Conservation (phyloP, 2,797 vertebrate species). For the Oophaga sylvatica region DNA sequence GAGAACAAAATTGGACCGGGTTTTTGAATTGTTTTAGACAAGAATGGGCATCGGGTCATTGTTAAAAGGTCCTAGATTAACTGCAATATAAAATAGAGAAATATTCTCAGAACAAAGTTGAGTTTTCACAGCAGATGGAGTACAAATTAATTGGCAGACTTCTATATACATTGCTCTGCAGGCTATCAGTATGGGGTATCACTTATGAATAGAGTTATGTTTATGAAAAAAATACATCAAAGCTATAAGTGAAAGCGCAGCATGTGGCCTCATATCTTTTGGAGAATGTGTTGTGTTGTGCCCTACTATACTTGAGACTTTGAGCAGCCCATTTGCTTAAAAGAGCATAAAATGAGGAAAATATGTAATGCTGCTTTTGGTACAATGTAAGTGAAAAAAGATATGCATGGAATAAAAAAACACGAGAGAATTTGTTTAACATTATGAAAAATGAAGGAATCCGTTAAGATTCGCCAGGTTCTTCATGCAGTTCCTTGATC, state of each 20-base stretch:
- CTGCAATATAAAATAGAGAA: background rate
- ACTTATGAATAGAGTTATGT: background rate
- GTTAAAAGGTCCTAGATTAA: background rate
- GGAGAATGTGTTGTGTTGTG: background rate
- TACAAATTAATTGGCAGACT: slow-evolving; percentile 16
- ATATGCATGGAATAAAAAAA: background rate
- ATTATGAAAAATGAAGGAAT: background rate
- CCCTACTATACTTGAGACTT: background rate
- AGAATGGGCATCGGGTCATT: background rate
- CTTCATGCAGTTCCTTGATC: background rate
- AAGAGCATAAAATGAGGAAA: background rate
- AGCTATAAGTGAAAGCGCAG: slow-evolving; percentile 28
- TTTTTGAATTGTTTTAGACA: background rate
- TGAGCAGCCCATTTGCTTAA: background rate
- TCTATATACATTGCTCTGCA: slow-evolving; percentile 9
- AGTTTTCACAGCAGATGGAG: background rate
- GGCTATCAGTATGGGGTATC: background rate
- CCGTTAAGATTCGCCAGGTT: background rate
- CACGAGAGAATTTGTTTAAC: background rate
- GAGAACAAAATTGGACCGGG: background rate
- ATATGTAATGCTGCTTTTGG: background rate
- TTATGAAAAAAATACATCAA: slow-evolving; percentile 25
- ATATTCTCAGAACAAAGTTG: background rate
- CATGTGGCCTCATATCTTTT: background rate
- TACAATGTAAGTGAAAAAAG: background rate